Base-by-base conservation (phyloP, 2,888 invertebrate genomes). In the Beris chalybata region DNA sequence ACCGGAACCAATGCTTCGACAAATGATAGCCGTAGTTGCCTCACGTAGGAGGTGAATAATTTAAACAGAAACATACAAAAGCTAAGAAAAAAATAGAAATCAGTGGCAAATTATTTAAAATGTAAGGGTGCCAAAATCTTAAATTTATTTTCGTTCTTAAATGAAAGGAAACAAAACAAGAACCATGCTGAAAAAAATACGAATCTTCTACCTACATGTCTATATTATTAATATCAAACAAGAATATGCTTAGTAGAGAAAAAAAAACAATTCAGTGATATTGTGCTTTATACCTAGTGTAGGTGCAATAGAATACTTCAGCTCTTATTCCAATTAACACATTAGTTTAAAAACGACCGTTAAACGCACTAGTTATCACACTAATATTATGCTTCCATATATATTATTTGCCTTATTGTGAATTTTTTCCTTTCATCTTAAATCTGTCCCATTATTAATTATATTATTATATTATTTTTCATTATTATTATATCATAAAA, bases 1-100 rank as follows among this genome's bases (percentile, higher is more conserved):
- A 73, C 93, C 95, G 53, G 92, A 93, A 79, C 93, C 94, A 66
- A 91, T 93, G 89, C 83, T 94, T 76, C 86, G 91, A 77, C 92
- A 93, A 83, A 93, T 94, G 89, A 92, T 95, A 77, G 91, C 91
- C 61, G 90, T 90, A 64, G 91, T 91, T 71, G 89, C 89, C 71
- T 87, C 89, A 70, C 85, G 88, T 74, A 85, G 87, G 77, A 85
- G 89, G 82, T 86, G 88, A 82, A 88, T 89, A 87, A 89, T 76
- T 31, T 57, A 65, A 65, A 29, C 75, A 74, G 68, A 70, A 48
- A 63, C 22, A 22, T 31, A 56, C 43, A 12, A n/a, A 47, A 47
- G 12, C 56, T 55, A 45, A 58, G n/a, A n/a, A 32, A n/a, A 53
- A 43, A 59, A 61, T 54, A 66, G 47, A 56, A 38, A 56, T 53